These are phyloP conservation scores for Hydriomena furcata DNA, from an alignment of 2,888 invertebrate species.

Conservation along the genomic window DNA sequence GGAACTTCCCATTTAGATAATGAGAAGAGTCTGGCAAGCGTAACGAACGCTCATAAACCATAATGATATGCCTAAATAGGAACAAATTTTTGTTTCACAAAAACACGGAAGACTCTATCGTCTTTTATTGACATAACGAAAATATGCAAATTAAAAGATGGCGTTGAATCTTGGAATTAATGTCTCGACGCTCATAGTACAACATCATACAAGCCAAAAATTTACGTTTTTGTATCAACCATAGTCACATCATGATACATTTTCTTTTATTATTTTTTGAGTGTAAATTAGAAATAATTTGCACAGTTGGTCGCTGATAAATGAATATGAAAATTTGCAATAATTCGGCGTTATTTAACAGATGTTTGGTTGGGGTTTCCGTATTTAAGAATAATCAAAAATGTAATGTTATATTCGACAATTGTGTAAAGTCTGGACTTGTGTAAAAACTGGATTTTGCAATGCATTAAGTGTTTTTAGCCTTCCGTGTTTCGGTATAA, in stretches of 20 bases:
- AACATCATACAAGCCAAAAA: background rate
- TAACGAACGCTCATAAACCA: conserved; percentile 25
- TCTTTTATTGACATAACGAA: no score
- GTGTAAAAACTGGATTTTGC: no score
- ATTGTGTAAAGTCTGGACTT: conserved; percentile 2
- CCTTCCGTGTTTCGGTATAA: no score
- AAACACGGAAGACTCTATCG: conserved; percentile 23
- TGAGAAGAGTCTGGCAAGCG: conserved; percentile 42
- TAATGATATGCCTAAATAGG: conserved; percentile 19
- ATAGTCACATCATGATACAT: background rate
- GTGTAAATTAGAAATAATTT: conserved; percentile 15
- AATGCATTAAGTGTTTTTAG: no score
- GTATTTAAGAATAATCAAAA: conserved; percentile 21
- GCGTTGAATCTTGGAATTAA: background rate
- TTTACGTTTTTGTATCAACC: background rate
- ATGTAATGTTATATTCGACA: background rate
- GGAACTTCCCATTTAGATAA: conserved; percentile 71
- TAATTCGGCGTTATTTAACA: conserved; percentile 32
- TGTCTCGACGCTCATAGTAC: background rate
- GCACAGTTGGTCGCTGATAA: conserved; percentile 30
- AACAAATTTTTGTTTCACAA: conserved; percentile 3
- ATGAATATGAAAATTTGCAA: conserved; percentile 21
- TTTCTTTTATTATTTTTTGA: background rate
- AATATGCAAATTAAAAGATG: no score
- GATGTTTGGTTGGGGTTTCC: conserved; percentile 24